Base-by-base conservation (phyloP, 2,888 invertebrate species). In the Beris chalybata region DNA sequence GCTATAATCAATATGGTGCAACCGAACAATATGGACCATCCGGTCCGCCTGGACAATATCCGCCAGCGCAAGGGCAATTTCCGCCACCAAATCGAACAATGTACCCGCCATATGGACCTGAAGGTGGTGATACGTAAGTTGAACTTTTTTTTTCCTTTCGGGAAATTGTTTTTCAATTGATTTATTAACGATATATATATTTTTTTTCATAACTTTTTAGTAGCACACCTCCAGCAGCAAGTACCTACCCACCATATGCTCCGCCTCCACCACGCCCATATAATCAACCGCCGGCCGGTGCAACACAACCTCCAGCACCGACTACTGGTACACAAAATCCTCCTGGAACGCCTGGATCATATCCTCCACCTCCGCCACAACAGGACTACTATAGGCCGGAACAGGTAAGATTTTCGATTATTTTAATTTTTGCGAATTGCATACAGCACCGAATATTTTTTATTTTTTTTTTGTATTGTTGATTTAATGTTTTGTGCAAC, bases 21-120 rank as follows among this genome's bases (percentile, higher is more conserved):
- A 84, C 86, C 71, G 87, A 87, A 78, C 82, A 78, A 80, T 85
- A 79, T 79, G 84, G 79, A 80, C 84, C 87, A 66, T 80, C 85
- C 68, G 81, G 81, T 67, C 84, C 79, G 68, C 83, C 85, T 65
- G 83, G 82, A 73, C 84, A 84, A 76, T 87, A 87, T 80, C 85
- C 86, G 69, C 83, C 85, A 72, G 83, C 85, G 9, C 84, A 83
- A 76, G 80, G 80, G 73, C 84, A 81, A 76, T 83, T 83, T 80
- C 85, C 86, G 69, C 88, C 87, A 73, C 85, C 87, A 70, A 89
- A 89, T 80, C 87, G 91, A 83, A 90, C 89, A 75, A 89, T 90
- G 75, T 90, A 91, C 77, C 90, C 91, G 75, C 89, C 91, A 73
- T 89, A 90, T 75, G 89, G 89, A 71, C 86, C 89, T 61, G 84